phyloP scores from a whole-genome alignment of 2,888 invertebrate genomes.

The Cloeon dipterum region DNA sequence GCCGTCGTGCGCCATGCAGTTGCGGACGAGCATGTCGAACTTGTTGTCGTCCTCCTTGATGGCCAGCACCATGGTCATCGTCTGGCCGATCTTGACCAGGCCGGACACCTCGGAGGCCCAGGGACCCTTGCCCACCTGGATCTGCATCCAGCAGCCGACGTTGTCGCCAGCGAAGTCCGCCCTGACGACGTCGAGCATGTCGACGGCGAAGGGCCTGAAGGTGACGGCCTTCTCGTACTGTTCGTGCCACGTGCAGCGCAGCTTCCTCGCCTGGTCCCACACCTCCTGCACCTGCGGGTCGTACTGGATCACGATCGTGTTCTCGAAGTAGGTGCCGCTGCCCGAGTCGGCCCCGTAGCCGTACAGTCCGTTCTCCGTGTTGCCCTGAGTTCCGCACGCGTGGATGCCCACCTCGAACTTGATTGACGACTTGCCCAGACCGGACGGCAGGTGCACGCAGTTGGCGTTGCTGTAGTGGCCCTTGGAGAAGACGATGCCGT shows the following conservation, averaged over 20 bases:
- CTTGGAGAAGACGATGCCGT: conserved; percentile 87
- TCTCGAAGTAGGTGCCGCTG: conserved; percentile 81
- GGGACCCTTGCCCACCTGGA: conserved; percentile 83
- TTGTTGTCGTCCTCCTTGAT: conserved; percentile 89
- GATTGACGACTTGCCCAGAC: conserved; percentile 61
- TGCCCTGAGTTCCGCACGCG: conserved; percentile 78
- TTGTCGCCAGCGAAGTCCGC: conserved; percentile 90
- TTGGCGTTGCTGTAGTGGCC: conserved; percentile 83
- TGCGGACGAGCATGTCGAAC: conserved; percentile 85
- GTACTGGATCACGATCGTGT: conserved; percentile 80
- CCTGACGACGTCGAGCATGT: conserved; percentile 83
- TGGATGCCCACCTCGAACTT: conserved; percentile 82
- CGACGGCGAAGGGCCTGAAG: conserved; percentile 83
- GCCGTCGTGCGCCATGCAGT: conserved; percentile 87
- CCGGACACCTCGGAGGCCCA: conserved; percentile 92
- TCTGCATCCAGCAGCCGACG: conserved; percentile 94
- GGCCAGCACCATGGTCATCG: conserved; percentile 90
- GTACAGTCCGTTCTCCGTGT: conserved; percentile 70
- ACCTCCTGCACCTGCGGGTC: conserved; percentile 82
- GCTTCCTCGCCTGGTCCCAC: conserved; percentile 83
- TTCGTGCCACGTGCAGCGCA: conserved; percentile 88
- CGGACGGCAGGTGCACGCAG: conserved; percentile 77
- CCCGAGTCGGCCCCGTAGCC: conserved; percentile 74
- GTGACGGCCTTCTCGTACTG: conserved; percentile 89
- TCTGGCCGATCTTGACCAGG: conserved; percentile 82